A percentile compares a stretch with the other conserved stretches of the same genome.
phyloP scores from a whole-genome alignment of 2,888 invertebrate genomes.

The Habrosyne pyritoides region DNA sequence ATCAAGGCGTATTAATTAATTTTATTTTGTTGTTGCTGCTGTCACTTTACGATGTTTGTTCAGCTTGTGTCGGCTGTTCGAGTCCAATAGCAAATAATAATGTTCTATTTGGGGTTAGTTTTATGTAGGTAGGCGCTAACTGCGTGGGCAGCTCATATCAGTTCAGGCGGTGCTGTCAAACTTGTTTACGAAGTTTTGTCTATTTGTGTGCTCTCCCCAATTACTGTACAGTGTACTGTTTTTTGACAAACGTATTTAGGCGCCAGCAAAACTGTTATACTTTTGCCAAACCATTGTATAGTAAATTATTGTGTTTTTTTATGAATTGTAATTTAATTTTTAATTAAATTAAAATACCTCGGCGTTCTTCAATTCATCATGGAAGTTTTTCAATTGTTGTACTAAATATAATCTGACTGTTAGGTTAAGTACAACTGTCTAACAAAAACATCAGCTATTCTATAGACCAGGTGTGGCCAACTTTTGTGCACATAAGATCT shows the following conservation, averaged over 20 bases:
- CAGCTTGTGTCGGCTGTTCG: conserved; percentile 26
- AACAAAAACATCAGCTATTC: too few relatives aligned
- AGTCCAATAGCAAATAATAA: conserved; percentile 22
- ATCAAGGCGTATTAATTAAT: neutral
- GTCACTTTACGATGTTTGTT: conserved; percentile 23
- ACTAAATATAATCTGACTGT: too few relatives aligned
- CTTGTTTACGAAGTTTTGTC: conserved; percentile 71
- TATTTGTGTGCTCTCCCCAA: conserved; percentile 60
- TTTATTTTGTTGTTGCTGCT: conserved; percentile 2
- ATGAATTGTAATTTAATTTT: neutral
- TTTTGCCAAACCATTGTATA: conserved; percentile 40
- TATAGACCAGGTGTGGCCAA: too few relatives aligned
- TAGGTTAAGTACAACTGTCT: too few relatives aligned
- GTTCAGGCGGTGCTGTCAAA: conserved; percentile 60
- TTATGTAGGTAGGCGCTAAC: conserved; percentile 41
- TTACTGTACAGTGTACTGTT: conserved; percentile 47
- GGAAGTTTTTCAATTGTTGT: too few relatives aligned
- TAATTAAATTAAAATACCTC: too few relatives aligned
- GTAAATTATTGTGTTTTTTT: conserved; percentile 16
- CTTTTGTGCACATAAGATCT: too few relatives aligned
- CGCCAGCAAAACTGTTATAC: conserved; percentile 47
- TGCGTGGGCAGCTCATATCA: conserved; percentile 55
- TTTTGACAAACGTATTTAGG: conserved; percentile 53
- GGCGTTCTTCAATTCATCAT: too few relatives aligned
- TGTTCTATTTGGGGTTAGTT: conserved; percentile 47